Base-by-base conservation (phyloP, 2,113 vertebrate species). In the Pterocles burchelli region DNA sequence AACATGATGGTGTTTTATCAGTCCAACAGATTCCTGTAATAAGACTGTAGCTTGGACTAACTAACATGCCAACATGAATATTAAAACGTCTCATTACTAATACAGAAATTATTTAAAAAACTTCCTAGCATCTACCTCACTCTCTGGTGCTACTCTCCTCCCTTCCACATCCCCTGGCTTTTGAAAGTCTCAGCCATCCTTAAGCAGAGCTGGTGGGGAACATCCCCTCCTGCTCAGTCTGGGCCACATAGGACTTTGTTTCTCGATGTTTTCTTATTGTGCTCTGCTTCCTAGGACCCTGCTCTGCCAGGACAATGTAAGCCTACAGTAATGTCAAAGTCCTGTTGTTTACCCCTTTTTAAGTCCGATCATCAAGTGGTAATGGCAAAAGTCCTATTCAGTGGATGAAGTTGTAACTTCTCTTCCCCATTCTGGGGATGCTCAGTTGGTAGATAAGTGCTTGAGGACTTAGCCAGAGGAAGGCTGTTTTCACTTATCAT, bases 341-440 rank as follows among this genome's bases (percentile, higher is more conserved):
- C 18, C 28, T 46, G 9, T 15, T 3, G 2, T 74, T 77, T 38
- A 22, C 5, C 11, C 13, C 6, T 38, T 58, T 43, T 45, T 9
- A 78, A 78, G 29, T n/a, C 13, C 14, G 8, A 33, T 5, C 12
- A 54, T 16, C 38, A 48, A 57, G 15, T 7, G 13, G 31, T 21
- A 89, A 33, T 4, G 13, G 24, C 34, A 41, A 33, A 65, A 36
- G 3, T 45, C 24, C 14, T 70, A 2, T 17, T n/a, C 11, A 51
- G 11, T 5, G 5, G 16, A 14, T 19, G 6, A 88, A 79, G 31
- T 11, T 41, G 4, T 31, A 82, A 16, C 24, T 70, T 61, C 4
- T 28, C 15, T 75, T 21, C 49, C 48, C 8, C 14, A 41, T 33
- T 2, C 25, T 6, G 7, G 0, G 5, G 18, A 54, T n/a, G 21